Conservation (phyloP, 2,888 invertebrate species). For the Isotomurus palustris region DNA sequence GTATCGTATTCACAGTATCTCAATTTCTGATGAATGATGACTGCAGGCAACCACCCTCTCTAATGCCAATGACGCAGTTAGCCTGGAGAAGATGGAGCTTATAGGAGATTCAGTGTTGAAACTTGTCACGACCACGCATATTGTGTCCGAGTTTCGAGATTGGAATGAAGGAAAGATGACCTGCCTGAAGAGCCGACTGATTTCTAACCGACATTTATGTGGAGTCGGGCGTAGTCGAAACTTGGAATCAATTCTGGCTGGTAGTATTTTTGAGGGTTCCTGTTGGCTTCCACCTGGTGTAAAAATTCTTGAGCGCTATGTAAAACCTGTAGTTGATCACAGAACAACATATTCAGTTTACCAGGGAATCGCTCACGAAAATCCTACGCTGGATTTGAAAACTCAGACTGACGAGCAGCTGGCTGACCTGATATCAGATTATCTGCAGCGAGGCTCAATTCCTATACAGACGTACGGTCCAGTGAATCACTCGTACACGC, state of each 20-base stretch:
- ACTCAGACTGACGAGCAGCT: background rate
- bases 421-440: background rate
- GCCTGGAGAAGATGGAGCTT: constrained; percentile 78
- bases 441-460: background rate
- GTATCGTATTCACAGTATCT: background rate
- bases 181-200: constrained; percentile 62
- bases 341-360: background rate
- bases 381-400: background rate
- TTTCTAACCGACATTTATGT: constrained; percentile 82
- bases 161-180: constrained; percentile 76
- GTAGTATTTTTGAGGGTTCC: constrained; percentile 60
- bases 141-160: constrained; percentile 64
- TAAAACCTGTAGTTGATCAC: background rate
- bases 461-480: constrained; percentile 6
- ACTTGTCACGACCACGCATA: constrained; percentile 66
- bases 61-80: constrained; percentile 67
- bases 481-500: constrained; percentile 16
- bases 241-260: constrained; percentile 30
- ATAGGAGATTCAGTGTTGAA: constrained; percentile 87
- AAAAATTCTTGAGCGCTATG: constrained; percentile 54
- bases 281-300: constrained; percentile 81
- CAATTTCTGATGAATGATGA: background rate
- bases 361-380: background rate
- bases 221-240: constrained; percentile 61
- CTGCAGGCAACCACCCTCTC: constrained; percentile 65